Conservation (phyloP, 2,797 vertebrate genomes). For the Oryzias dopingdopingensis region DNA sequence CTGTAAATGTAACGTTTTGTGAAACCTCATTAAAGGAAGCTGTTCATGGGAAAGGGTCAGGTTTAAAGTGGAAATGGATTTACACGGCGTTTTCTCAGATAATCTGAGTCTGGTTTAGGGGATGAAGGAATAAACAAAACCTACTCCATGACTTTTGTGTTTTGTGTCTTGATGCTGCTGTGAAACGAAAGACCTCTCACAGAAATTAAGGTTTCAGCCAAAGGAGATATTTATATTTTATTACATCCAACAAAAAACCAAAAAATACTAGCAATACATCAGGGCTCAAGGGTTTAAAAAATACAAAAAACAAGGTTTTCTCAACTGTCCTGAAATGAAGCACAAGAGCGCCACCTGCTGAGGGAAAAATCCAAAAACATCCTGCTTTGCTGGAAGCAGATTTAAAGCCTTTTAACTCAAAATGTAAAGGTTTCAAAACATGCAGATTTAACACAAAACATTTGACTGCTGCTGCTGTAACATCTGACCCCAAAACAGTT, state of each 20-base stretch:
- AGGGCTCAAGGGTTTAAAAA: slow-evolving; percentile 38
- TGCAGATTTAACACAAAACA: slow-evolving; percentile 58
- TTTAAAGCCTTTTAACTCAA: slow-evolving; percentile 44
- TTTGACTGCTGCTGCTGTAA: slow-evolving; percentile 44
- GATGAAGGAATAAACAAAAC: slow-evolving; percentile 70
- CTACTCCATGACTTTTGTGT: slow-evolving; percentile 37
- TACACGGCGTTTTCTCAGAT: slow-evolving; percentile 41
- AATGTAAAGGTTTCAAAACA: slow-evolving; percentile 55
- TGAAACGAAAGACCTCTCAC: no score
- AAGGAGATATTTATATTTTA: slow-evolving; percentile 60
- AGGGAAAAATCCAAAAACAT: slow-evolving; percentile 29
- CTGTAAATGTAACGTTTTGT: slow-evolving; percentile 56
- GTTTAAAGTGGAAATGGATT: slow-evolving; percentile 16
- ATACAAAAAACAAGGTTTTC: slow-evolving; percentile 10
- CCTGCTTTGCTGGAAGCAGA: slow-evolving; percentile 41
- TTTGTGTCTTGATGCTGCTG: slow-evolving; percentile 17
- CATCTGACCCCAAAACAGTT: slow-evolving; percentile 30
- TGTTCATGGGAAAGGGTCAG: slow-evolving; percentile 29
- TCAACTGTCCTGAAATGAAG: slow-evolving; percentile 28
- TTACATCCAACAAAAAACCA: slow-evolving; percentile 57
- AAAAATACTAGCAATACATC: slow-evolving; percentile 58
- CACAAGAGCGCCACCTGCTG: slow-evolving; percentile 64
- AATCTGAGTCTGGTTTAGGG: slow-evolving; percentile 46
- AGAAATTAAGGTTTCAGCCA: no score
- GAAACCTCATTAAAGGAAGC: slow-evolving; percentile 29